Evolutionary conservation across 2,113 vertebrate genomes (phyloP).

Genomic region (Poeciliopsis turrubarensis): DNA sequence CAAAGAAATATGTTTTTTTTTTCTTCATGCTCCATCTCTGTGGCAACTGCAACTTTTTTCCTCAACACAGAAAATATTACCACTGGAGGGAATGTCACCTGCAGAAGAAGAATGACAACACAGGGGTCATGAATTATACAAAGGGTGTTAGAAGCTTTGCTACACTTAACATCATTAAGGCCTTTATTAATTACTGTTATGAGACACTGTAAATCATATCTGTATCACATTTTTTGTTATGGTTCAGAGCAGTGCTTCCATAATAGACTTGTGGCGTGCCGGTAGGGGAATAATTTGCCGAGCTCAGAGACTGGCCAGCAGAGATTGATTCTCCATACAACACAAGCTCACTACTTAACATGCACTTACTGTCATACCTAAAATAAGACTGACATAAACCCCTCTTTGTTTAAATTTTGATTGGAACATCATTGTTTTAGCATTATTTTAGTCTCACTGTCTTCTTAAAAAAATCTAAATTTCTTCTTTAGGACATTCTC

Average conservation of each 20-base stretch:
- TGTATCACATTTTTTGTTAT: constrained; percentile 41
- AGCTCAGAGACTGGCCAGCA: background rate
- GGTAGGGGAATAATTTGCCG: constrained; percentile 48
- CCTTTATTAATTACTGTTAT: constrained; percentile 61
- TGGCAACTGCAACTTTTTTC: constrained; percentile 71
- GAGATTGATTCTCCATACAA: background rate
- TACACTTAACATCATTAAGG: constrained; percentile 66
- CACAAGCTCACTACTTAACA: background rate
- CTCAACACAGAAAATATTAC: constrained; percentile 55
- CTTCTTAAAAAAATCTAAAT: background rate
- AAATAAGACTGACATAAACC: background rate
- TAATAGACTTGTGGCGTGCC: constrained; percentile 44
- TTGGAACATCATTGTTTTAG: background rate
- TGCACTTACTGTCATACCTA: background rate
- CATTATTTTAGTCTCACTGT: background rate
- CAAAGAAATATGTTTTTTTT: constrained; percentile 55
- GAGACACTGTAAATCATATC: constrained; percentile 53
- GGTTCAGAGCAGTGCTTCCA: constrained; percentile 41
- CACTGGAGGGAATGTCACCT: constrained; percentile 39
- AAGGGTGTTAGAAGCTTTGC: constrained; percentile 58
- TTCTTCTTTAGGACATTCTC: background rate
- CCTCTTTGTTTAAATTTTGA: background rate
- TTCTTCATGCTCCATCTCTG: constrained; percentile 62
- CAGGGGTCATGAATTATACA: constrained; percentile 64
- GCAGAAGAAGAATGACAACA: constrained; percentile 55